Conservation (phyloP, 2,797 vertebrate genomes). For the Cuniculus paca region DNA sequence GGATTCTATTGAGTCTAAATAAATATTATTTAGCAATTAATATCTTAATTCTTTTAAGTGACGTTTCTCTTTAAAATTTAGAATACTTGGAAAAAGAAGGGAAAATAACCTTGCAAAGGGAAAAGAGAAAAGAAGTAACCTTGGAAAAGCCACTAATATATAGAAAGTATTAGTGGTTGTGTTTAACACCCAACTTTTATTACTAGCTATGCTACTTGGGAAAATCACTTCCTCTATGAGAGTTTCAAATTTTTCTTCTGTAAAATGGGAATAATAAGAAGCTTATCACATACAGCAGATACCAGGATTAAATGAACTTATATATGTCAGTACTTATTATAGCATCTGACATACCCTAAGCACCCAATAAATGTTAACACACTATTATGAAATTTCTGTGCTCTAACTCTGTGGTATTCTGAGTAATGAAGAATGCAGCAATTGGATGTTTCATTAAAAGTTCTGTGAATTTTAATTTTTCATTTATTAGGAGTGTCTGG, state of each 20-base stretch:
- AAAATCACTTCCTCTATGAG: not conserved
- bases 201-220: not conserved
- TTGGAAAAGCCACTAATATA: not conserved
- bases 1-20: not conserved
- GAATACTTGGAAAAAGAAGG: not conserved
- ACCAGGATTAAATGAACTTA: slow-evolving; percentile 52
- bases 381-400: slow-evolving; percentile 22
- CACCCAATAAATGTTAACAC: slow-evolving; percentile 44
- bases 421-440: not conserved
- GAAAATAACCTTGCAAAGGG: not conserved
- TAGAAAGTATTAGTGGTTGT: not conserved
- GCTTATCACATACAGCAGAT: slow-evolving; percentile 13
- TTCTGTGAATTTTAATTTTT: slow-evolving; percentile 43
- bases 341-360: slow-evolving; percentile 9
- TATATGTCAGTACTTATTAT: slow-evolving; percentile 5
- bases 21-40: not conserved
- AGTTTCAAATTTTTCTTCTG: slow-evolving; percentile 43
- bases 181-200: not conserved
- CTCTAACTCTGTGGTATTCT: slow-evolving; percentile 31
- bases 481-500: slow-evolving; percentile 57
- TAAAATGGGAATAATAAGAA: slow-evolving; percentile 37
- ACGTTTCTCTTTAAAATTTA: not conserved
- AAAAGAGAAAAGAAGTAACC: no score
- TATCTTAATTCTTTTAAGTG: not conserved
- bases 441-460: slow-evolving; percentile 59